Percentiles rank a stretch among this genome's conserved stretches.
Conservation (phyloP, 2,888 invertebrate species). For the Mactromeris polynyma region DNA sequence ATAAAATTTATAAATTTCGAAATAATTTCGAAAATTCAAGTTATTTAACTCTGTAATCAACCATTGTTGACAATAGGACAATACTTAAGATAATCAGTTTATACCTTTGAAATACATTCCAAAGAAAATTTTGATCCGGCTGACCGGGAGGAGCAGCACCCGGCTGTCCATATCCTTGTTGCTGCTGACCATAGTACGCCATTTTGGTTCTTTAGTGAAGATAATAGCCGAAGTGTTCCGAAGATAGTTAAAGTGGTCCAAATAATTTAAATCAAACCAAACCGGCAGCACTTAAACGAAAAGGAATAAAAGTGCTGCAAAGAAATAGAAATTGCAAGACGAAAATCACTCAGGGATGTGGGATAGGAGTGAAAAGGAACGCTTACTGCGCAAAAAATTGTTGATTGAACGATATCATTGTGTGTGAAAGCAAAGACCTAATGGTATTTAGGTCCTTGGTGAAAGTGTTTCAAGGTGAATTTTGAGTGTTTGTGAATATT, state of each 20-base stretch:
- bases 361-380: no score
- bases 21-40: not conserved
- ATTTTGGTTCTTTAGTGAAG: conserved; percentile 62
- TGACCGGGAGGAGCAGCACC: conserved; percentile 47
- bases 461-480: no score
- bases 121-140: conserved; percentile 79
- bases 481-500: no score
- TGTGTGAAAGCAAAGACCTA: no score
- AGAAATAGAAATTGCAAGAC: no score
- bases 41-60: not conserved
- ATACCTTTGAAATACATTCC: conserved; percentile 82
- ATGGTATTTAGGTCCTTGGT: no score
- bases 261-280: not conserved
- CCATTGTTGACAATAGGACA: not conserved
- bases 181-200: conserved; percentile 81
- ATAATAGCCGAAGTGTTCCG: conserved; percentile 18
- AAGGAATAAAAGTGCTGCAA: no score
- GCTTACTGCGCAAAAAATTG: no score
- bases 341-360: no score
- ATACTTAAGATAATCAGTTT: not conserved
- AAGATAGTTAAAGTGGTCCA: not conserved
- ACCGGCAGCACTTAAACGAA: not conserved
- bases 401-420: no score
- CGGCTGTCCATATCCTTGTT: conserved; percentile 64
- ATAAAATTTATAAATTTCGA: not conserved